Conservation (phyloP, 1,140 invertebrate genomes). For the Dryas iulia region DNA sequence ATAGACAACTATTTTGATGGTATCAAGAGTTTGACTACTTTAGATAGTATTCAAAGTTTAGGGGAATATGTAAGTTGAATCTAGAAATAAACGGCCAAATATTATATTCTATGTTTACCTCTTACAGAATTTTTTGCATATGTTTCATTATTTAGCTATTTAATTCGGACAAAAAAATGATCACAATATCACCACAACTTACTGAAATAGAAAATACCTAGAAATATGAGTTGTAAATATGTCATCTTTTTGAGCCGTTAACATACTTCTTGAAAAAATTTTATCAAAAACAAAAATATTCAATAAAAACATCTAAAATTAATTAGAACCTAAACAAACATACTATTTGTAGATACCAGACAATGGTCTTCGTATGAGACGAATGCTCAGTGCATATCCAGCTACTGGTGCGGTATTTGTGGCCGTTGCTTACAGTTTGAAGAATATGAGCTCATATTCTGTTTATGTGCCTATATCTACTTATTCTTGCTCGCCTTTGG, state of each 20-base stretch:
- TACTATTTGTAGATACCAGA: constrained; percentile 44
- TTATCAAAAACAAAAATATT: no score
- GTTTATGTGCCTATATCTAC: constrained; percentile 85
- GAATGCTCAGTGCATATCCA: constrained; percentile 82
- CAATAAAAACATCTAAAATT: not conserved
- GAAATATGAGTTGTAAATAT: no score
- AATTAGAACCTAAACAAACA: not conserved
- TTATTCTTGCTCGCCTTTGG: constrained; percentile 82
- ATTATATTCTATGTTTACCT: constrained; percentile 1
- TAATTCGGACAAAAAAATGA: no score
- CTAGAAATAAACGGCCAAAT: no score
- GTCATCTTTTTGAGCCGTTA: no score
- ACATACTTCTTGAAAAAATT: no score
- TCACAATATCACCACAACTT: no score
- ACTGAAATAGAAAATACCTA: no score
- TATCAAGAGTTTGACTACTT: constrained; percentile 83
- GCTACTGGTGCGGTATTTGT: constrained; percentile 84
- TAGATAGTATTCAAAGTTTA: constrained; percentile 80
- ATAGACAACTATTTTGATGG: constrained; percentile 82
- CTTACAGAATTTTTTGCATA: not conserved
- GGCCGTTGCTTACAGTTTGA: constrained; percentile 75
- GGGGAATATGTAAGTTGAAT: constrained; percentile 80
- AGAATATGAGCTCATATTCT: constrained; percentile 74
- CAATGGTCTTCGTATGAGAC: constrained; percentile 50
- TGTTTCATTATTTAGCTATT: no score